Evolutionary conservation across 2,888 invertebrate species (phyloP).

Genomic region (Cremastobaeus sp.): DNA sequence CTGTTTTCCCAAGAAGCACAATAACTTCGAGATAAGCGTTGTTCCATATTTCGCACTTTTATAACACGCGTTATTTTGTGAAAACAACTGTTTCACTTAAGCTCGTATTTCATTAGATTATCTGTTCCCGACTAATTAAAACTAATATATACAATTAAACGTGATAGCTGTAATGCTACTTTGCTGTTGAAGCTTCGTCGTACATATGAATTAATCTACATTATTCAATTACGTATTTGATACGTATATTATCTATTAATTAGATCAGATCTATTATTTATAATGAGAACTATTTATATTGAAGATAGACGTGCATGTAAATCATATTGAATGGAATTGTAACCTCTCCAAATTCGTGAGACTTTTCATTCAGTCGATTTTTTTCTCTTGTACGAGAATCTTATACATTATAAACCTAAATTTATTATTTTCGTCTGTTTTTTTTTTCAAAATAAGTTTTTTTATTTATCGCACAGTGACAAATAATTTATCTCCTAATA

Average conservation of each 20-base stretch:
- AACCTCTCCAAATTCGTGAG: no score
- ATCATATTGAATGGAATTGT: no score
- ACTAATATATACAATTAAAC: slow-evolving; percentile 14
- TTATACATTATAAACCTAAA: no score
- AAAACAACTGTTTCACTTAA: slow-evolving; percentile 38
- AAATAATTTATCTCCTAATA: no score
- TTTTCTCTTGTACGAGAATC: no score
- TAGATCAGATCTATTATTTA: background rate
- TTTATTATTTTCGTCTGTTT: no score
- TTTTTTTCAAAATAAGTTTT: no score
- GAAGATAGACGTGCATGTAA: no score
- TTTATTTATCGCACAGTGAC: no score
- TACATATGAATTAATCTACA: slow-evolving; percentile 4
- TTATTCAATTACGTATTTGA: background rate
- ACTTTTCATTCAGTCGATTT: no score
- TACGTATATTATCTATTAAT: background rate
- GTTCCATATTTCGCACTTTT: slow-evolving; percentile 23
- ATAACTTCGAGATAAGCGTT: slow-evolving; percentile 29
- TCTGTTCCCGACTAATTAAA: slow-evolving; percentile 17
- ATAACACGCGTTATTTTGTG: slow-evolving; percentile 25
- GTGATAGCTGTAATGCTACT: background rate
- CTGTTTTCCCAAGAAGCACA: slow-evolving; percentile 36
- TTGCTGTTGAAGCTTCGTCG: background rate
- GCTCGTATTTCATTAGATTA: slow-evolving; percentile 19
- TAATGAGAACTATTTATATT: no score